Percentiles rank a stretch among this genome's conserved stretches.
These are phyloP conservation scores for Sceliomorpha sp. DNA, from an alignment of 2,888 invertebrate species.

Conservation along the genomic window DNA sequence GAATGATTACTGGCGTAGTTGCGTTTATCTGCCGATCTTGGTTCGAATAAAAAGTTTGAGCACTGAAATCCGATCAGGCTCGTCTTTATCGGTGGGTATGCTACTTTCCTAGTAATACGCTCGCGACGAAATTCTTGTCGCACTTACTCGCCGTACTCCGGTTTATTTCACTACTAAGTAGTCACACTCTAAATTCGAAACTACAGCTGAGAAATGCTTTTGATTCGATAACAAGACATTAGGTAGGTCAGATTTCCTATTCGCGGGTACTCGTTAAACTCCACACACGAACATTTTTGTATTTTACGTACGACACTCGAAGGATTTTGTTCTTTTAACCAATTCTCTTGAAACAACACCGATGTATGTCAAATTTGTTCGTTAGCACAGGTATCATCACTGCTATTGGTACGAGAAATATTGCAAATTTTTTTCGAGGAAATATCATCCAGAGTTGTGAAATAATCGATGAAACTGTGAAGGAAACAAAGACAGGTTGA, in stretches of 20 bases:
- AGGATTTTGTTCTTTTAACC: neutral
- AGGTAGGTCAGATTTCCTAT: slow-evolving; percentile 16
- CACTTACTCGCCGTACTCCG: slow-evolving; percentile 61
- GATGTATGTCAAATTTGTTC: slow-evolving; percentile 4
- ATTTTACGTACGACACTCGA: slow-evolving; percentile 1
- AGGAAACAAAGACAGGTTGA: slow-evolving; percentile 34
- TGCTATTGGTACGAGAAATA: slow-evolving; percentile 42
- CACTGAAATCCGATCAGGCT: slow-evolving; percentile 25
- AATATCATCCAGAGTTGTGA: slow-evolving; percentile 10
- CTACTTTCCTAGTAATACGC: slow-evolving; percentile 11
- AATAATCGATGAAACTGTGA: slow-evolving; percentile 19
- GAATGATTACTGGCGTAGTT: slow-evolving; percentile 3
- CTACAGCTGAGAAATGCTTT: slow-evolving; percentile 45
- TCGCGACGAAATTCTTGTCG: slow-evolving; percentile 18
- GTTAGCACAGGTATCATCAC: slow-evolving; percentile 40
- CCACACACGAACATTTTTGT: slow-evolving; percentile 18
- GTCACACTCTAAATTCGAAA: slow-evolving; percentile 79
- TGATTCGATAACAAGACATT: slow-evolving; percentile 5
- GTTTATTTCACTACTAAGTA: slow-evolving; percentile 68
- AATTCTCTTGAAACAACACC: neutral
- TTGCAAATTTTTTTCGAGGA: slow-evolving; percentile 5
- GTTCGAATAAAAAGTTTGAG: slow-evolving; percentile 21
- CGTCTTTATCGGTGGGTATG: slow-evolving; percentile 10
- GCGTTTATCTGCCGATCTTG: slow-evolving; percentile 14
- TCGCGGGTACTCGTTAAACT: slow-evolving; percentile 1